Evolutionary conservation across 2,888 invertebrate genomes (phyloP), one percentile per base, ranked within the genome.

Genomic region (Germaria angustata): DNA sequence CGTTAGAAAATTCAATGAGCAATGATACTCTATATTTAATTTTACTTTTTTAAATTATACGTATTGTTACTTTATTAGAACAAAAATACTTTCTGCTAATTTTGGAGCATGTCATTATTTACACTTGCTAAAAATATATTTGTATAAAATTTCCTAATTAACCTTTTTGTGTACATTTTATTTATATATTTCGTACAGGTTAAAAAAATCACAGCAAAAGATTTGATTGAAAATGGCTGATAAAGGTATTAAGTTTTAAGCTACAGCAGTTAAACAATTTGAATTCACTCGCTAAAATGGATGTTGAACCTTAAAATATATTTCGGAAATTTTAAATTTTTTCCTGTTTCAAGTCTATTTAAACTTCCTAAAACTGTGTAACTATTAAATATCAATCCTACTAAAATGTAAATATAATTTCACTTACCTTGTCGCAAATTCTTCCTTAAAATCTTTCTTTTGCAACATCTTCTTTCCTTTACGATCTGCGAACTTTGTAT

Each of bases 211-310:
- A 15, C 13, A 44, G 17, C 39, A 63, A 55, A 51, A 39, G 15
- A 22, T 32, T 41, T 69, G 32, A 41, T 32, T 6, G 46, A 85
- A 80, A 84, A 86, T 86, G 86, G 82, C 84, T 32, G 80, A 65
- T 17, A 69, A 57, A 17, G 83, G 79, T 68, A 75, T 84, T 85
- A 82, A 85, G 81, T 81, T 78, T 66, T 34, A 9, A 55, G 15
- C 0, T 55, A 2, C 2, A 44, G 17, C 32, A 20, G 11, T 22
- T 36, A 9, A 7, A 57, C 17, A 6, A 17, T 13, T 41, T 41
- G 7, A 32, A 32, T 32, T 11, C 6, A 11, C 13, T 17, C 11
- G n/a, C n/a, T n/a, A n/a, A n/a, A n/a, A n/a, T n/a, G n/a, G n/a
- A n/a, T n/a, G n/a, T n/a, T n/a, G n/a, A n/a, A n/a, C n/a, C n/a